These are phyloP conservation scores for Macaria notata DNA, from an alignment of 2,888 invertebrate species.

Conservation along the genomic window DNA sequence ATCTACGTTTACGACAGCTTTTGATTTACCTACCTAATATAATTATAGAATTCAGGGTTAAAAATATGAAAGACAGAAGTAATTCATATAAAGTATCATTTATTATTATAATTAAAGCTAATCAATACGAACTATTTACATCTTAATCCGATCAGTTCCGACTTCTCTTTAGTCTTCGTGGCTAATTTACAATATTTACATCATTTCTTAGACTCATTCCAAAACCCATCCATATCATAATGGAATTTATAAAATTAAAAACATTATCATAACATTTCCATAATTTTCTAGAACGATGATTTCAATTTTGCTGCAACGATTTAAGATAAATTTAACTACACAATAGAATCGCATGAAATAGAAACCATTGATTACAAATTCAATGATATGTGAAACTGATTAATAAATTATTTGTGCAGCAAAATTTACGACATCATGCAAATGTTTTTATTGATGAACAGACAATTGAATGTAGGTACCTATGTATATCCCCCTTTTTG, in stretches of 20 bases:
- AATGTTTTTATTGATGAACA: not conserved
- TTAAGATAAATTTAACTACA: too few species aligned
- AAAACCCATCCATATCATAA: slow-evolving; percentile 27
- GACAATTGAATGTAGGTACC: slow-evolving; percentile 3
- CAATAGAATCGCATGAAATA: too few species aligned
- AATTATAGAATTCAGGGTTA: too few species aligned
- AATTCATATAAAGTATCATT: slow-evolving; percentile 48
- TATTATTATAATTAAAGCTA: slow-evolving; percentile 59
- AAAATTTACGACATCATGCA: too few species aligned
- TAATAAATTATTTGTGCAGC: too few species aligned
- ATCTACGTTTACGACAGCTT: too few species aligned
- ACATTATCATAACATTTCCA: too few species aligned
- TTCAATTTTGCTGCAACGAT: too few species aligned
- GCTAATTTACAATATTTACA: slow-evolving; percentile 54
- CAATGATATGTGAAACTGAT: too few species aligned
- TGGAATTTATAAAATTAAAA: slow-evolving; percentile 18
- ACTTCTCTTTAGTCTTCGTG: slow-evolving; percentile 58
- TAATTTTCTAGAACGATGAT: too few species aligned
- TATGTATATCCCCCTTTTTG: slow-evolving; percentile 11
- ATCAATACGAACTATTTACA: slow-evolving; percentile 63
- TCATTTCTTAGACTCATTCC: slow-evolving; percentile 15
- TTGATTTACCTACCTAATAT: too few species aligned
- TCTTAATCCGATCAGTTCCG: slow-evolving; percentile 78
- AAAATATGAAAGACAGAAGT: slow-evolving; percentile 30
- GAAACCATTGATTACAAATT: too few species aligned